These are phyloP conservation scores for Callipepla squamata DNA, from an alignment of 2,113 vertebrate genomes.

Conservation along the genomic window DNA sequence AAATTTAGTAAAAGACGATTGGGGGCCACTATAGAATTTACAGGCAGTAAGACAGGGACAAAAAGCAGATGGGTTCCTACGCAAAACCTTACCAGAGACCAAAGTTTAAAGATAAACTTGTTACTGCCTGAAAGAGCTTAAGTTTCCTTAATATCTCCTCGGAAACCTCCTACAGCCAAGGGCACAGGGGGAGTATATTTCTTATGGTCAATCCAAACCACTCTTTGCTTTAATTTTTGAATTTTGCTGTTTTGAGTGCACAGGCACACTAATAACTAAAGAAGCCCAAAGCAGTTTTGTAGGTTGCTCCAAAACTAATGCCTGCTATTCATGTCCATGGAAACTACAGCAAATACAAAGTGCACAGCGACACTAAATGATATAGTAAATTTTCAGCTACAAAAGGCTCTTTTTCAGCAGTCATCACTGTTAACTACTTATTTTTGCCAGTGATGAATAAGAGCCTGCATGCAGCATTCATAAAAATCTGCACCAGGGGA, in stretches of 20 bases:
- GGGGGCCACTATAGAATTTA: neutral
- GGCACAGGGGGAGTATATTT: neutral
- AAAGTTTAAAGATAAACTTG: neutral
- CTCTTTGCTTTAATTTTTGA: neutral
- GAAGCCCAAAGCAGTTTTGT: neutral
- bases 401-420: too few relatives aligned
- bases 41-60: accelerated
- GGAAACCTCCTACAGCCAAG: neutral
- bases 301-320: too few relatives aligned
- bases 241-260: neutral
- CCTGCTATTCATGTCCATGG: too few relatives aligned
- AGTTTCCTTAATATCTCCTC: neutral
- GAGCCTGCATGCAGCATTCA: too few relatives aligned
- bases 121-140: neutral
- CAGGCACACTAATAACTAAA: neutral
- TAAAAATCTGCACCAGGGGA: too few relatives aligned
- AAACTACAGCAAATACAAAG: too few relatives aligned
- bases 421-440: too few relatives aligned
- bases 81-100: neutral
- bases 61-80: neutral
- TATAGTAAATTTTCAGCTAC: too few relatives aligned
- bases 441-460: too few relatives aligned
- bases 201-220: neutral
- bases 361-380: too few relatives aligned
- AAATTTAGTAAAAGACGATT: neutral